Percentiles rank a stretch among this genome's conserved stretches.
Evolutionary conservation across 2,888 invertebrate genomes (phyloP).

Genomic region (Dasypolia templi): DNA sequence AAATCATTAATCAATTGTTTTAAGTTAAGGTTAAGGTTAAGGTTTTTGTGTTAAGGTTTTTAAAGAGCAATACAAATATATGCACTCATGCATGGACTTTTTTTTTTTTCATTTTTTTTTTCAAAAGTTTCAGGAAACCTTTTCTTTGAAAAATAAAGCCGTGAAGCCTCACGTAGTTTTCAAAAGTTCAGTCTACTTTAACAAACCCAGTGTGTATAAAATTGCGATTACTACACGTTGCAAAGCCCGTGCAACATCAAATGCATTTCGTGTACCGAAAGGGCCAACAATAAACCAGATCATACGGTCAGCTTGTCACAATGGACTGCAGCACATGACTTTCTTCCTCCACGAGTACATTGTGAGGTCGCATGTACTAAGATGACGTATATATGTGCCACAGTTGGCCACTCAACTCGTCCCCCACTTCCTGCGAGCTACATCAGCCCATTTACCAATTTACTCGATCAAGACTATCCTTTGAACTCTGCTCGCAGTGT

Average conservation of each 20-base stretch:
- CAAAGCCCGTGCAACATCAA: conserved; percentile 7
- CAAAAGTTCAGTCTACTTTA: background rate
- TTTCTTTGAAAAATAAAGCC: background rate
- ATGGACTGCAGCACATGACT: conserved; percentile 21
- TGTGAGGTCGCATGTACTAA: conserved; percentile 30
- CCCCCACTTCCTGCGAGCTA: conserved; percentile 83
- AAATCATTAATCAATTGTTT: background rate
- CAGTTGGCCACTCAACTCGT: conserved; percentile 67
- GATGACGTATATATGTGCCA: conserved; percentile 27
- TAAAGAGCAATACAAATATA: background rate
- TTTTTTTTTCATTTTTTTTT: background rate
- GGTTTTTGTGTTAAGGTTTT: too few relatives aligned
- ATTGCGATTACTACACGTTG: background rate
- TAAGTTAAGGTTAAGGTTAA: too few relatives aligned
- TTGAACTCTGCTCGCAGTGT: conserved; percentile 62
- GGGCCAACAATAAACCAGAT: conserved; percentile 9
- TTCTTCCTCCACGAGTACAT: conserved; percentile 40
- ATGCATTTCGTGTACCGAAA: conserved; percentile 8
- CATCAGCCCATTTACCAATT: conserved; percentile 82
- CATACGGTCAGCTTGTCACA: conserved; percentile 7
- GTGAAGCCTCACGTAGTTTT: background rate
- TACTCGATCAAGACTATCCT: conserved; percentile 76
- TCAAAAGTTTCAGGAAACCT: background rate
- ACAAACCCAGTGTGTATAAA: background rate
- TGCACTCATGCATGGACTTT: too few relatives aligned